Evolutionary conservation across 2,797 vertebrate species (phyloP), one percentile per base, ranked within the genome.

Genomic region (Chiroxiphia lanceolata): DNA sequence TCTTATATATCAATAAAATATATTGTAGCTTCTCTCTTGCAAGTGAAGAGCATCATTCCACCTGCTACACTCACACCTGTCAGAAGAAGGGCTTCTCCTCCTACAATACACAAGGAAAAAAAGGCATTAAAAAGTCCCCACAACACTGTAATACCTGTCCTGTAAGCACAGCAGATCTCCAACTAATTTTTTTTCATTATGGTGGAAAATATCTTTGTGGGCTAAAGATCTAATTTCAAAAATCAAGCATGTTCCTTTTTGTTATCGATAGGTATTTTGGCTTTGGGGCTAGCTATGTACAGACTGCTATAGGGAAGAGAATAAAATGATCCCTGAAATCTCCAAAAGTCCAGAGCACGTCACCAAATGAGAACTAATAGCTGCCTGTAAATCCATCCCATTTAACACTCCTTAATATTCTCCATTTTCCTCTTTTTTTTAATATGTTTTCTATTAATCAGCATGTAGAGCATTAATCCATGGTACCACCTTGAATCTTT

Each of bases 11-110:
- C 70, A 33, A 0, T 3, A 4, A 34, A 34, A 17, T 6, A 11
- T 0, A 1, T 7, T 13, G 22, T 2, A 51, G 44, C 44, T 64
- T 34, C 15, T 9, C 64, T 34, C n/a, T 3, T 15, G 23, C 14
- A 3, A 6, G 12, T 7, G 72, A 13, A 20, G 19, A 2, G 18
- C 68, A 16, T 6, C 44, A 25, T 31, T 16, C 18, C 36, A 36
- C 14, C 44, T 33, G 10, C 9, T 40, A 36, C 50, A 5, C n/a
- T 44, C 29, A 6, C 15, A 27, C 15, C 51, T 11, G 16, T 19
- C 29, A 91, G 56, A 10, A 61, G 57, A 5, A 71, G n/a, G 36
- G n/a, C 69, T 71, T 72, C 78, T 69, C 44, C 75, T 53, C 8
- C 77, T 7, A 10, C 27, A 63, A 2, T 3, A 23, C 34, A 29